Evolutionary conservation across 2,113 vertebrate genomes (phyloP), one percentile per base, ranked within the genome.

Genomic region (Calyptomena viridis): DNA sequence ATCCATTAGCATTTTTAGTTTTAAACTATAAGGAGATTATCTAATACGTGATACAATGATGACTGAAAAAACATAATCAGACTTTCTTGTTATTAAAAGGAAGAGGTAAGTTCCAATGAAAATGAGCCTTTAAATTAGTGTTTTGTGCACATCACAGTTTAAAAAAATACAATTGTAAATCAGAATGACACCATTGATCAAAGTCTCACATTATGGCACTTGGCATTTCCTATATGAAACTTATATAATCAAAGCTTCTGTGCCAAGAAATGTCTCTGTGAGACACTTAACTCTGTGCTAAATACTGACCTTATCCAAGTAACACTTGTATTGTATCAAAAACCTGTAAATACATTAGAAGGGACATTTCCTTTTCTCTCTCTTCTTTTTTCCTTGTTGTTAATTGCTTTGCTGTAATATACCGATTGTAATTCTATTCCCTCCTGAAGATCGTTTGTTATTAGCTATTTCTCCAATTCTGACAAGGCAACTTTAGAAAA

Each of bases 21-120:
- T 85, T 89, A 95, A 95, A 92, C 89, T 95, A 89, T 82, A 91
- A 94, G 44, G 79, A 93, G 85, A 95, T 93, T 95, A 92, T 93
- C 81, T 74, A 64, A 67, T 52, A 55, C 1, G 9, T 83, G 80
- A 85, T 31, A 60, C 18, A 28, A 50, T 33, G 58, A 73, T 47
- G 73, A 76, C 76, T 71, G 52, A 73, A 93, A 91, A 89, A 91
- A 75, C 42, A 37, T 66, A 82, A 92, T 78, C 87, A 83, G 76
- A 71, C 87, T 94, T 95, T 95, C 87, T 89, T 92, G 76, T 96
- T 89, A 83, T 91, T 93, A 74, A 82, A 73, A 85, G 86, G 73
- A 94, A 87, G 46, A 68, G 55, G 77, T 87, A 95, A 52, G 67
- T 44, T 84, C 87, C 75, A 93, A 59, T 67, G 69, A 47, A 93